These are phyloP conservation scores for Steinernema khuongi DNA, from an alignment of 1,140 invertebrate species.

Conservation along the genomic window DNA sequence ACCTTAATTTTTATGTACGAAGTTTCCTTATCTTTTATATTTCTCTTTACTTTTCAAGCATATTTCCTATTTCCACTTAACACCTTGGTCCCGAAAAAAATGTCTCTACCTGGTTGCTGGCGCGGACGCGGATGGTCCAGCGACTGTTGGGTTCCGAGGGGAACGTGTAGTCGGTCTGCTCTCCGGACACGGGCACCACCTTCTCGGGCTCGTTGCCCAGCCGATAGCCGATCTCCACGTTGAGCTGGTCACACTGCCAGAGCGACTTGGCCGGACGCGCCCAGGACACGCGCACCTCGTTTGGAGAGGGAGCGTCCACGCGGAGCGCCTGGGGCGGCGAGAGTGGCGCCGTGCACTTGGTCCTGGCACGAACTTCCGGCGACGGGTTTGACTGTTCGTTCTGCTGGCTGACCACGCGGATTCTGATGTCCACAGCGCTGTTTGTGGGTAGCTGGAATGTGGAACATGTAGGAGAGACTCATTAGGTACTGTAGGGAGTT, in stretches of 20 bases:
- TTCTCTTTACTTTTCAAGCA: no score
- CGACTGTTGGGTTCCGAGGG: slow-evolving; percentile 57
- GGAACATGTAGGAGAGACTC: no score
- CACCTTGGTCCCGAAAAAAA: slow-evolving; percentile 34
- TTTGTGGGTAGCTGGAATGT: slow-evolving; percentile 52
- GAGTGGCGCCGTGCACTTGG: slow-evolving; percentile 55
- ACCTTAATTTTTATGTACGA: no score
- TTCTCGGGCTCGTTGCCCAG: slow-evolving; percentile 54
- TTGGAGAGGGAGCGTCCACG: slow-evolving; percentile 52
- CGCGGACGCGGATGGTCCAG: slow-evolving; percentile 51
- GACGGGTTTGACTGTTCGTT: slow-evolving; percentile 53
- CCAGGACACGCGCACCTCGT: slow-evolving; percentile 56
- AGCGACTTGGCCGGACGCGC: slow-evolving; percentile 51
- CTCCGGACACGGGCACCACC: slow-evolving; percentile 51
- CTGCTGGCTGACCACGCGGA: slow-evolving; percentile 44
- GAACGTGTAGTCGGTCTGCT: slow-evolving; percentile 54
- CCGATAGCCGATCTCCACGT: slow-evolving; percentile 53
- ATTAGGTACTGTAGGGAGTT: no score
- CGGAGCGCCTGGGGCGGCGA: slow-evolving; percentile 52
- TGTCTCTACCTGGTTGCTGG: slow-evolving; percentile 57
- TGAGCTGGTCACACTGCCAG: slow-evolving; percentile 57
- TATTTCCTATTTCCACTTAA: no score
- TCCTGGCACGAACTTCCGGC: slow-evolving; percentile 55
- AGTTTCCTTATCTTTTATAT: no score
- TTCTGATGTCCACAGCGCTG: slow-evolving; percentile 51